Evolutionary conservation across 2,113 vertebrate genomes (phyloP).

Genomic region (Podarcis raffonei): DNA sequence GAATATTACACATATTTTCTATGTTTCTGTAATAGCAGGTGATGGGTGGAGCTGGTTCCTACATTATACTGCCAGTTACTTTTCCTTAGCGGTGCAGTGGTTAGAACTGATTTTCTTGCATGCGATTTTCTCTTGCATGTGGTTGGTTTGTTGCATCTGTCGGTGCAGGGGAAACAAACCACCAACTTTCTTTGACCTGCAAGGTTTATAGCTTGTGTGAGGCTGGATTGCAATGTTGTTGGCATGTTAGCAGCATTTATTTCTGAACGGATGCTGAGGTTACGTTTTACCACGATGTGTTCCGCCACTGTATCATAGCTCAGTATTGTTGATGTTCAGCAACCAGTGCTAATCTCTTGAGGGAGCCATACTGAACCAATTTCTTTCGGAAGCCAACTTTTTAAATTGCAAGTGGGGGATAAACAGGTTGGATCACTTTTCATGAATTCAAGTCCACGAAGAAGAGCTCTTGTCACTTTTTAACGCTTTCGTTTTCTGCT

Average conservation of each 20-base stretch:
- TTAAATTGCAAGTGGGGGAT: not conserved
- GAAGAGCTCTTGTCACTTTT: not conserved
- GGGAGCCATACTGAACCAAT: not conserved
- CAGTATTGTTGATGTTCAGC: not conserved
- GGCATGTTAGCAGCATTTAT: not conserved
- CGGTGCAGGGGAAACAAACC: not conserved
- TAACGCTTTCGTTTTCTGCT: not conserved
- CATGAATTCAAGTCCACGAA: not conserved
- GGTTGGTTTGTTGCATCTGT: not conserved
- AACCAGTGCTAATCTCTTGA: not conserved
- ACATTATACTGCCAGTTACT: not conserved
- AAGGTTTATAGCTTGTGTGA: not conserved
- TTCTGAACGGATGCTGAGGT: conserved; percentile 5
- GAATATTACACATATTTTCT: too few relatives aligned
- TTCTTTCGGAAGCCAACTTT: not conserved
- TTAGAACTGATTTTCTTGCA: conserved; percentile 15
- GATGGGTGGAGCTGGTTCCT: not conserved
- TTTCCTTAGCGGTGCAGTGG: not conserved
- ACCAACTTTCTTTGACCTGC: not conserved
- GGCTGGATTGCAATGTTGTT: not conserved
- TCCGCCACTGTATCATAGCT: not conserved
- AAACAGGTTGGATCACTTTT: too few relatives aligned
- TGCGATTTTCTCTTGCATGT: not conserved
- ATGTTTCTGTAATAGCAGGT: fast-evolving
- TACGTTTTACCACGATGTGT: not conserved